Evolutionary conservation across 2,888 invertebrate genomes (phyloP).

Genomic region (Ochropleura leucogaster): DNA sequence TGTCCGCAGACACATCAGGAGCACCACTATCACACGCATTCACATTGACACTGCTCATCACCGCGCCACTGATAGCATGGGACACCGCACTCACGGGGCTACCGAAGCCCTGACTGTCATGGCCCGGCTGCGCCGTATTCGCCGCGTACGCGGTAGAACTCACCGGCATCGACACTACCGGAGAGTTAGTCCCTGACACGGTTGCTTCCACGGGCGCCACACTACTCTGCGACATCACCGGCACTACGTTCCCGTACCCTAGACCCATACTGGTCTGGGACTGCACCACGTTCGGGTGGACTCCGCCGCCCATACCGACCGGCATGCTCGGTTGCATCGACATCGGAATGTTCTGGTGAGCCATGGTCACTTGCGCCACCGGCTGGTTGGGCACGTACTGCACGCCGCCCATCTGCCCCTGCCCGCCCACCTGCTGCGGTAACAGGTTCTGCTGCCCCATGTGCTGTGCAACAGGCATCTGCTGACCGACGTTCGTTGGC

Average conservation of each 20-base stretch:
- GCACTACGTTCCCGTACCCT: slow-evolving; percentile 85
- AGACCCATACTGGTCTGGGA: slow-evolving; percentile 88
- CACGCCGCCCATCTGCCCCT: slow-evolving; percentile 85
- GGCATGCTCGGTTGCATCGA: slow-evolving; percentile 88
- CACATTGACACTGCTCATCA: slow-evolving; percentile 88
- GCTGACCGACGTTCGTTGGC: slow-evolving; percentile 83
- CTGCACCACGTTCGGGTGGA: slow-evolving; percentile 87
- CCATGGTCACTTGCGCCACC: slow-evolving; percentile 84
- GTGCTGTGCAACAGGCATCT: slow-evolving; percentile 85
- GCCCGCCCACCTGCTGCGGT: slow-evolving; percentile 85
- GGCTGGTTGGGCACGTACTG: slow-evolving; percentile 86
- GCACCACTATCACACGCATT: slow-evolving; percentile 88
- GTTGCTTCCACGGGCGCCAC: slow-evolving; percentile 86
- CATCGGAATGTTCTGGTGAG: slow-evolving; percentile 89
- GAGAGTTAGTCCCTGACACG: slow-evolving; percentile 89
- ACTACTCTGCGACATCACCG: slow-evolving; percentile 89
- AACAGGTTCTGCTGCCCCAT: slow-evolving; percentile 87
- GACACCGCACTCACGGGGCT: slow-evolving; percentile 89
- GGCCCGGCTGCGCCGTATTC: slow-evolving; percentile 81
- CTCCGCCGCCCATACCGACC: slow-evolving; percentile 85
- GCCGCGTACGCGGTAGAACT: slow-evolving; percentile 83
- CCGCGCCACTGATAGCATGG: slow-evolving; percentile 86
- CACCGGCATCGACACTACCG: slow-evolving; percentile 88
- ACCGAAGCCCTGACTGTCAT: slow-evolving; percentile 88
- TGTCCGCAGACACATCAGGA: slow-evolving; percentile 80